These are phyloP conservation scores for Pelodytes ibericus DNA, from an alignment of 2,797 vertebrate genomes.

Conservation along the genomic window DNA sequence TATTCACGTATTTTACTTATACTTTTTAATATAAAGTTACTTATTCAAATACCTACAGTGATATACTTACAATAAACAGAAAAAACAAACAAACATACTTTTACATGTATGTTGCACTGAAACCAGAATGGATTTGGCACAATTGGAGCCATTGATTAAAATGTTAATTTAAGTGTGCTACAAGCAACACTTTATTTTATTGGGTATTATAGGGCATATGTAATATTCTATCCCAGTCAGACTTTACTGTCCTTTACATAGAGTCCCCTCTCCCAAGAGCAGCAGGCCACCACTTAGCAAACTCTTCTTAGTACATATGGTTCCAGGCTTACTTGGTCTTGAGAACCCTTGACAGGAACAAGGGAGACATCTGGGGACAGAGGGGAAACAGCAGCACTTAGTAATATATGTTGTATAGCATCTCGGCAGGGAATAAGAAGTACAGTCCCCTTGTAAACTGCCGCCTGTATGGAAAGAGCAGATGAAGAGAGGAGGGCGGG, in stretches of 20 bases:
- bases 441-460: slow-evolving; percentile 72
- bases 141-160: no score
- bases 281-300: slow-evolving; percentile 61
- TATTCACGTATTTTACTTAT: no score
- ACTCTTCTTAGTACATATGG: slow-evolving; percentile 79
- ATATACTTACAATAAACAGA: no score
- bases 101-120: no score
- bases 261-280: neutral
- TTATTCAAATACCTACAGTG: no score
- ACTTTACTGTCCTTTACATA: neutral
- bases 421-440: slow-evolving; percentile 60
- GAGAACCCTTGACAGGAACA: slow-evolving; percentile 64
- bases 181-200: neutral
- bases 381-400: slow-evolving; percentile 62
- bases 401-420: slow-evolving; percentile 65
- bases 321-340: slow-evolving; percentile 69
- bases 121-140: no score
- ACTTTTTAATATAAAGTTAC: no score
- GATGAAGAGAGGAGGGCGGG: slow-evolving; percentile 44
- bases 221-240: no score
- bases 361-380: slow-evolving; percentile 84
- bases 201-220: no score
- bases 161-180: no score
- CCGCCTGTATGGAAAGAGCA: slow-evolving; percentile 55
- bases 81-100: no score